A percentile compares a stretch with the other conserved stretches of the same genome.
These are phyloP conservation scores for Agonopterix heracliana DNA, from an alignment of 2,888 invertebrate species.

Conservation along the genomic window DNA sequence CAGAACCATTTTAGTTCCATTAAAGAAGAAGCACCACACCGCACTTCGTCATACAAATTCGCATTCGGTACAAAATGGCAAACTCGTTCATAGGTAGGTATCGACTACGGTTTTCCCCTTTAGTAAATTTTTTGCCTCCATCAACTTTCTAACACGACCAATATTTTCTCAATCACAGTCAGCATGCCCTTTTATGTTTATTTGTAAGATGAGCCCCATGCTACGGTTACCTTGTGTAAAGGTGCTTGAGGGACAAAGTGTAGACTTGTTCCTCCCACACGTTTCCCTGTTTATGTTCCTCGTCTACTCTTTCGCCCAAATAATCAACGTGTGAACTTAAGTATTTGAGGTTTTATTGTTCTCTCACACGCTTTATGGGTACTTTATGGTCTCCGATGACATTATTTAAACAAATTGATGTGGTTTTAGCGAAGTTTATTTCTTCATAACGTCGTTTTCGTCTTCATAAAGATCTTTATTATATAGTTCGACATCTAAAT, in stretches of 20 bases:
- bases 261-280: conserved; percentile 19
- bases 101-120: too few relatives aligned
- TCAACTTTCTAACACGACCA: too few relatives aligned
- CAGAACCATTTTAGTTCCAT: too few relatives aligned
- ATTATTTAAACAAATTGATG: conserved; percentile 7
- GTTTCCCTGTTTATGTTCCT: conserved; percentile 1
- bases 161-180: neutral
- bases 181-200: neutral
- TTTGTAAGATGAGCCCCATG: neutral
- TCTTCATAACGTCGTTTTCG: conserved; percentile 3
- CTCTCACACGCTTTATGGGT: conserved; percentile 3
- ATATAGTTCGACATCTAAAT: neutral
- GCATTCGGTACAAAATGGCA: too few relatives aligned
- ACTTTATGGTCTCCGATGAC: conserved; percentile 7
- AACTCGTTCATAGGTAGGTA: too few relatives aligned
- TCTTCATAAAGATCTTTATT: neutral
- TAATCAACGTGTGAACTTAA: conserved; percentile 18
- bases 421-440: conserved; percentile 6
- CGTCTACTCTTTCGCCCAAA: conserved; percentile 13
- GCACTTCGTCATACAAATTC: too few relatives aligned
- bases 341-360: conserved; percentile 13
- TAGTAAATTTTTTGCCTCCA: too few relatives aligned
- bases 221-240: conserved; percentile 4
- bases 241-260: conserved; percentile 15
- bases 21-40: too few relatives aligned